These are phyloP conservation scores for Neuroterus valhalla DNA, from an alignment of 1,140 invertebrate species.

Conservation along the genomic window DNA sequence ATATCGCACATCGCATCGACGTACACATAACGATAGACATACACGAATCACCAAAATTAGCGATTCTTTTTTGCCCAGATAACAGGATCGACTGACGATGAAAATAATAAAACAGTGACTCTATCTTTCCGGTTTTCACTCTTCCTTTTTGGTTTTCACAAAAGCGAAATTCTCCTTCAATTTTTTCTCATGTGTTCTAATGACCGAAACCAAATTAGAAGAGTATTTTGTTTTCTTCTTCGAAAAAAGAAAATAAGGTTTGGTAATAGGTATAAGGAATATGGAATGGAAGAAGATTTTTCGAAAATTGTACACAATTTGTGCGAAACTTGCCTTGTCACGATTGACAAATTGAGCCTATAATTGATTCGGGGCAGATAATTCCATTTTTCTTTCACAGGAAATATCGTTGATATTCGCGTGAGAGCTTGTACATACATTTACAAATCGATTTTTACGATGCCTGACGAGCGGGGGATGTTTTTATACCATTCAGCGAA, in stretches of 20 bases:
- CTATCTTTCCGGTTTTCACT: not conserved
- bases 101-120: not conserved
- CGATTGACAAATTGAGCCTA: slow-evolving; percentile 23
- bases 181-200: not conserved
- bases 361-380: slow-evolving; percentile 9
- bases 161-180: not conserved
- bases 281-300: too few relatives aligned
- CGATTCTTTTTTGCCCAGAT: too few relatives aligned
- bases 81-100: not conserved
- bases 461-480: slow-evolving; percentile 25
- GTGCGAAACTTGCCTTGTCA: slow-evolving; percentile 12
- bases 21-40: too few relatives aligned
- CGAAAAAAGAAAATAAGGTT: not conserved
- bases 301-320: too few relatives aligned
- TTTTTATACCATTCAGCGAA: slow-evolving; percentile 40
- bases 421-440: slow-evolving; percentile 23
- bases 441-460: slow-evolving; percentile 15
- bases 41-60: too few relatives aligned
- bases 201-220: too few relatives aligned
- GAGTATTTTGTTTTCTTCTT: not conserved
- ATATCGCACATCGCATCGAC: not conserved
- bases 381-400: slow-evolving; percentile 14
- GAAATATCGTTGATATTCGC: slow-evolving; percentile 2
- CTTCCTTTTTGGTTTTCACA: not conserved
- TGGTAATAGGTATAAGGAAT: too few relatives aligned